Evolutionary conservation across 2,113 vertebrate genomes (phyloP), one percentile per base, ranked within the genome.

Genomic region (Otis tarda): DNA sequence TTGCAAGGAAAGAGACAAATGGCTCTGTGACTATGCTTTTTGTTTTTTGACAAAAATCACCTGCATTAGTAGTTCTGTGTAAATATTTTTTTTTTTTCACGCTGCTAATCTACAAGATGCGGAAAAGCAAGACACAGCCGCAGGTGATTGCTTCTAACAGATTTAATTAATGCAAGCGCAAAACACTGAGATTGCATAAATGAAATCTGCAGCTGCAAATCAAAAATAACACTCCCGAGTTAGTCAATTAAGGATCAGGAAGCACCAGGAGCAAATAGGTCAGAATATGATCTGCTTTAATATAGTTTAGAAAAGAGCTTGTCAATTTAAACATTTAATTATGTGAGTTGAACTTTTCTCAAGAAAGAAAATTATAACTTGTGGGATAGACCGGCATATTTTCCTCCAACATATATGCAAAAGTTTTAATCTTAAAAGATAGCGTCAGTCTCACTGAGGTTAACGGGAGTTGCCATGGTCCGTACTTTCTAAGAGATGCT

Each of bases 131-230:
- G 80, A 65, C 41, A 90, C 64, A 67, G 56, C 52, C 80, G 83
- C 69, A 89, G 65, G 67, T 95, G 83, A 90, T 71, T 77, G 30
- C 56, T 92, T 92, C 60, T 78, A 83, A 94, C n/a, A 89, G 68
- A 80, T 80, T 95, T 90, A 86, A 64, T 81, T 94, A 83, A 64
- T 47, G 64, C 52, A 83, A 67, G 60, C 45, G 10, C 65, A 78
- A 96, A 96, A 20, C 55, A 83, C 21, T 59, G 68, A 65, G 43
- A 52, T 30, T 83, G 83, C 56, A 39, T 92, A 87, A 92, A 82
- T 68, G 37, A 77, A 59, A 83, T 81, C 86, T 94, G 83, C 83
- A 95, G 88, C 92, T 92, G 75, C 12, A 6, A 83, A 67, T 93
- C 19, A 74, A 70, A 90, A 93, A 60, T 88, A 89, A 47, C 73